Percentiles rank a stretch among this genome's conserved stretches.
These are phyloP conservation scores for Elachura formosa DNA, from an alignment of 2,113 vertebrate species.

Conservation along the genomic window DNA sequence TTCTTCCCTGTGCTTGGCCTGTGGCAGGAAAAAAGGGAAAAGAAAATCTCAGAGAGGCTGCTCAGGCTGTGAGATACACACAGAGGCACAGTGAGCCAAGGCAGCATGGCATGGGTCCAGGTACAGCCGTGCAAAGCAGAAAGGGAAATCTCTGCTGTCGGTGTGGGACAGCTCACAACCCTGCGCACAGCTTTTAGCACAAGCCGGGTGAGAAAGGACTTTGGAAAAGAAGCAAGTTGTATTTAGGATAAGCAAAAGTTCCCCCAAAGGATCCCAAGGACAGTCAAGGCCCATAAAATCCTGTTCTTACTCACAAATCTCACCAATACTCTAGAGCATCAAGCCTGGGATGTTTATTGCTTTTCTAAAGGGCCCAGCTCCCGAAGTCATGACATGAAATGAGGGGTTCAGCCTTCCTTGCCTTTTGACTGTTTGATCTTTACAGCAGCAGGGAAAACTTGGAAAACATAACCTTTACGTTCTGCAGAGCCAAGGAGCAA, in stretches of 20 bases:
- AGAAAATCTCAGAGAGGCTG: not conserved
- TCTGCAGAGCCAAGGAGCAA: not conserved
- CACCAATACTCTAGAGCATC: not conserved
- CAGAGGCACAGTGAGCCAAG: fast-evolving
- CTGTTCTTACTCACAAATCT: not conserved
- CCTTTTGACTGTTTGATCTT: not conserved
- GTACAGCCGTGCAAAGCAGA: fast-evolving
- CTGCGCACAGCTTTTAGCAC: not conserved
- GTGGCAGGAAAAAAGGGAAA: not conserved
- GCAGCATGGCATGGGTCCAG: fast-evolving
- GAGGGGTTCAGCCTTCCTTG: not conserved
- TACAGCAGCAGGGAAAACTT: not conserved
- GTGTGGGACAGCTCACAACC: not conserved
- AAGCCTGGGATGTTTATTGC: not conserved
- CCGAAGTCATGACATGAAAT: not conserved
- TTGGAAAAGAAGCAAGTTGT: not conserved
- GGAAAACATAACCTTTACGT: slow-evolving; percentile 20
- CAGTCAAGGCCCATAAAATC: not conserved
- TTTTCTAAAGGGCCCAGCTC: not conserved
- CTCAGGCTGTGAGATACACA: not conserved
- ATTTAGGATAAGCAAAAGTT: not conserved
- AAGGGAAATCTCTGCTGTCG: not conserved
- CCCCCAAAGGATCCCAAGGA: not conserved
- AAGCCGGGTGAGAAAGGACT: not conserved
- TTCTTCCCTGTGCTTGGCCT: not conserved